Conservation (phyloP, 1,140 invertebrate genomes). For the Bombyx mandarina region DNA sequence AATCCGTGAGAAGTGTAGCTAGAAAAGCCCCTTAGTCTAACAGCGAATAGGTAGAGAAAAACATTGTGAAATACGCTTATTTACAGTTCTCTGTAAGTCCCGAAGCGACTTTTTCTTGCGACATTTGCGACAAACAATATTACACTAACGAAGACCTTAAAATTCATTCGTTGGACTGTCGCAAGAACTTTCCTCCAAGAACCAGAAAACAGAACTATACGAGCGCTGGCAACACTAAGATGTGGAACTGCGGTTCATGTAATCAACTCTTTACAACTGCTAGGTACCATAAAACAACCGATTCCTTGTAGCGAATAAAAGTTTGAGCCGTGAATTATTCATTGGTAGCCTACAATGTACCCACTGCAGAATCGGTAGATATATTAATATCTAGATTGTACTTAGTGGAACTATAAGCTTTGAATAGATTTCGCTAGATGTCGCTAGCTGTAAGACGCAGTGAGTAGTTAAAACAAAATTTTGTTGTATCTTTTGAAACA, state of each 20-base stretch:
- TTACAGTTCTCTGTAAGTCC: constrained; percentile 2
- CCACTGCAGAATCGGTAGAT: not conserved
- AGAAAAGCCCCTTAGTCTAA: too few relatives aligned
- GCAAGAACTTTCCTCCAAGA: constrained; percentile 12
- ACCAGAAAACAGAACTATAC: constrained; percentile 23
- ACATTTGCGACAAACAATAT: constrained; percentile 27
- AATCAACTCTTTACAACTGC: constrained; percentile 57
- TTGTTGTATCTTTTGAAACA: too few relatives aligned
- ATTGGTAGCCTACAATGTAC: not conserved
- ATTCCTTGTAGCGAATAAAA: not conserved
- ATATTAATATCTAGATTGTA: too few relatives aligned
- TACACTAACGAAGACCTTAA: constrained; percentile 28
- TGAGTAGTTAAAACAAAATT: too few relatives aligned
- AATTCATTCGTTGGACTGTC: constrained; percentile 21
- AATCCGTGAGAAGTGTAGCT: too few relatives aligned
- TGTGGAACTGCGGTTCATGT: constrained; percentile 63
- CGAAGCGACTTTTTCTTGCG: constrained; percentile 24
- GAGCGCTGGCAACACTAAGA: constrained; percentile 37
- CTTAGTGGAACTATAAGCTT: too few relatives aligned
- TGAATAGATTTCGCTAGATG: too few relatives aligned
- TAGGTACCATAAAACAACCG: constrained; percentile 26
- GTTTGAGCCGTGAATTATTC: not conserved
- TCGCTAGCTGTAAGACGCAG: too few relatives aligned
- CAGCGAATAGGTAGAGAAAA: too few relatives aligned
- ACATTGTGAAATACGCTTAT: too few relatives aligned